Base-by-base conservation (phyloP, 2,797 vertebrate species). In the Dipus sagitta region DNA sequence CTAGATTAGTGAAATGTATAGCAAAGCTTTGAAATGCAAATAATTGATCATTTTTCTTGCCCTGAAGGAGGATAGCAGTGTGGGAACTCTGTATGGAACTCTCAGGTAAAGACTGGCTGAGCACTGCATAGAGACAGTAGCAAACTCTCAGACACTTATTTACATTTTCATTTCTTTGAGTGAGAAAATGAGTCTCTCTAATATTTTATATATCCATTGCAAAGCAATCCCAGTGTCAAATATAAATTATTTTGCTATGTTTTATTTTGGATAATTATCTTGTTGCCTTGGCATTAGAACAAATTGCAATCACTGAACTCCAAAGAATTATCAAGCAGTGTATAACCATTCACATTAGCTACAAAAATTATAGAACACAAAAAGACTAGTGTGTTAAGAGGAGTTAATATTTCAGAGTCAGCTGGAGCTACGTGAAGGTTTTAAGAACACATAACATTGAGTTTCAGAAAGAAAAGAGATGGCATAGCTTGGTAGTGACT, bases 121-220 rank as follows among this genome's bases (percentile, higher is more conserved):
- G 82, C 78, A 68, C 77, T 20, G 85, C 92, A 77, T 78, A 72
- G 14, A 78, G 67, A 71, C 47, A 70, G 23, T 62, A 11, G 28
- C 26, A 14, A 90, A 78, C 24, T 86, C 60, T 89, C 68, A 92
- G 18, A 76, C 42, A 47, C 9, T 47, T 47, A 47, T 86, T 95
- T 93, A 92, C 42, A 89, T 86, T 52, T 93, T 94, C 95, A 17
- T 74, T 92, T 95, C 70, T 68, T 91, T 76, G 47, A 90, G 11
- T 67, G 21, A 90, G 74, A 70, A 88, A 85, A 88, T 86, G 4
- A 91, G 92, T 86, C 78, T 88, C 67, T 96, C 65, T 83, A 91
- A 80, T 78, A 67, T 26, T 74, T 88, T 52, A 93, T 65, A 52
- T 9, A 90, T 32, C 64, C 23, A 84, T 38, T 86, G 34, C 87